Evolutionary conservation across 2,113 vertebrate species (phyloP).

Genomic region (Hippocampus zosterae): DNA sequence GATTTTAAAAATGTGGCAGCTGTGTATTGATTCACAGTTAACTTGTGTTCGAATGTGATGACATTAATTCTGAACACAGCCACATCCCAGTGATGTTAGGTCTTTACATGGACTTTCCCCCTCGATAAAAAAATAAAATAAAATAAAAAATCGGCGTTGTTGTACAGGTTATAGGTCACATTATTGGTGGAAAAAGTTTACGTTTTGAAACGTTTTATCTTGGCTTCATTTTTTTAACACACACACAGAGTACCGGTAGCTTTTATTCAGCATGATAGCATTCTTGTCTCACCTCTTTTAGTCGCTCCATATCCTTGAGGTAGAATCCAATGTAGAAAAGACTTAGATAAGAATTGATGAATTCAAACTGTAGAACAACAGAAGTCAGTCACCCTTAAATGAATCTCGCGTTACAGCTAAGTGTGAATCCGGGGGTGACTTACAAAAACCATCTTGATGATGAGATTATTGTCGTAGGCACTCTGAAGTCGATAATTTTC

Average conservation of each 20-base stretch:
- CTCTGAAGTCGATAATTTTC: conserved; percentile 97
- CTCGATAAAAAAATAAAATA: neutral
- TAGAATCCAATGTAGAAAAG: conserved; percentile 99
- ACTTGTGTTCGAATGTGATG: too few species aligned
- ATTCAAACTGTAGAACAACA: conserved; percentile 83
- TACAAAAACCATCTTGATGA: conserved; percentile 97
- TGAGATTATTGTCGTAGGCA: conserved; percentile 95
- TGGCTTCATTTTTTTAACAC: too few species aligned
- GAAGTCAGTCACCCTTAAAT: neutral
- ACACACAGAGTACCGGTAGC: too few species aligned
- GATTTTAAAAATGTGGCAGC: too few species aligned
- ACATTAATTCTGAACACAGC: too few species aligned
- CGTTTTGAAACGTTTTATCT: too few species aligned
- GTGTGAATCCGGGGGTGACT: conserved; percentile 53
- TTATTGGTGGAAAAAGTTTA: too few species aligned
- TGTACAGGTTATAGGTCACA: too few species aligned
- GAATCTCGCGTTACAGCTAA: neutral
- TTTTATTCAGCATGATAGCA: neutral
- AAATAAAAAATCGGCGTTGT: neutral
- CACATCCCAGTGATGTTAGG: too few species aligned
- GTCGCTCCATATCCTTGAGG: conserved; percentile 98
- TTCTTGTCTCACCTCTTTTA: conserved; percentile 84
- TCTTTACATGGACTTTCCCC: too few species aligned
- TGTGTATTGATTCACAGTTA: too few species aligned
- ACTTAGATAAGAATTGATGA: conserved; percentile 97